These are phyloP conservation scores for Aporophyla nigra DNA, from an alignment of 2,888 invertebrate species.

Conservation along the genomic window DNA sequence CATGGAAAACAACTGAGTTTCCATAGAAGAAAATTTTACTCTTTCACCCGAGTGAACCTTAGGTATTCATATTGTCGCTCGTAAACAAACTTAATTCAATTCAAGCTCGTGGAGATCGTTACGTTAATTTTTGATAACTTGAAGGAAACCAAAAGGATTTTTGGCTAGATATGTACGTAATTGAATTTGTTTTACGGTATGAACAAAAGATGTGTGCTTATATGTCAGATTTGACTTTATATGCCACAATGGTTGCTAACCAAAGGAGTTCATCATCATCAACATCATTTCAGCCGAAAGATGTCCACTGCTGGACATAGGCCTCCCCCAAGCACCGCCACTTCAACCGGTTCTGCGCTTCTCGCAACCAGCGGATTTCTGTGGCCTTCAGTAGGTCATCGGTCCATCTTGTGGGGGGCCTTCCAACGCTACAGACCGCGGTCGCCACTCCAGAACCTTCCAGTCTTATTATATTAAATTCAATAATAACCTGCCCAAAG, in stretches of 20 bases:
- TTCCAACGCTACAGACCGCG: too few species aligned
- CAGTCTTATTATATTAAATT: not conserved
- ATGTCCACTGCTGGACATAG: too few species aligned
- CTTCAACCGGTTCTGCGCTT: too few species aligned
- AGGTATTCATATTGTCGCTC: conserved; percentile 44
- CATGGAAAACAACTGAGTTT: conserved; percentile 14
- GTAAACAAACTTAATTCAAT: conserved; percentile 59
- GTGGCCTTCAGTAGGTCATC: too few species aligned
- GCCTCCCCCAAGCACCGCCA: too few species aligned
- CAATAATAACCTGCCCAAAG: not conserved
- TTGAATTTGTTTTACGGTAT: conserved; percentile 11
- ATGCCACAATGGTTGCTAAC: not conserved
- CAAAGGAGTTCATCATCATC: not conserved
- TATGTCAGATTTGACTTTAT: not conserved
- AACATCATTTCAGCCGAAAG: too few species aligned
- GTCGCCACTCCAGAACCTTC: not conserved
- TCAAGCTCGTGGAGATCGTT: conserved; percentile 35
- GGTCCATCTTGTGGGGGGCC: too few species aligned
- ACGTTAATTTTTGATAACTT: conserved; percentile 55
- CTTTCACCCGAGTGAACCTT: conserved; percentile 20
- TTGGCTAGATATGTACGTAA: conserved; percentile 9
- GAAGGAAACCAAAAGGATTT: conserved; percentile 28
- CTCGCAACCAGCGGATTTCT: too few species aligned
- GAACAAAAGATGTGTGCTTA: conserved; percentile 5
- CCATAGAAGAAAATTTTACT: conserved; percentile 42